These are phyloP conservation scores for Zaprionus ghesquierei DNA, from an alignment of 1,140 invertebrate genomes.

Conservation along the genomic window DNA sequence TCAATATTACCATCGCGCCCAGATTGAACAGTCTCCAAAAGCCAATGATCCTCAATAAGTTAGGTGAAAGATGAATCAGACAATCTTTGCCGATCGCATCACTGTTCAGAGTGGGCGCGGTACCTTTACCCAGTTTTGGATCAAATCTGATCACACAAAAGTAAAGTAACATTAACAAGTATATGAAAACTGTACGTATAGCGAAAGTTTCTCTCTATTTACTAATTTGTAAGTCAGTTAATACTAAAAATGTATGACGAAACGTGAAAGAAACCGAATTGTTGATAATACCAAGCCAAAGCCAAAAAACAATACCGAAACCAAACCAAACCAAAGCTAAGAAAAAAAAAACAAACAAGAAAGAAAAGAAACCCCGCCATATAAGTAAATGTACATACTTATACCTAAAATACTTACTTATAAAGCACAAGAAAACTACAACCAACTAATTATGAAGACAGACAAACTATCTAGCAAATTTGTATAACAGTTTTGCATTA, in stretches of 20 bases:
- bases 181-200: slow-evolving; percentile 32
- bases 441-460: slow-evolving; percentile 24
- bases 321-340: background rate
- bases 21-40: slow-evolving; percentile 26
- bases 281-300: slow-evolving; percentile 16
- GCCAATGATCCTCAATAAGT: background rate
- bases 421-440: slow-evolving; percentile 37
- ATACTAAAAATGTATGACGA: slow-evolving; percentile 67
- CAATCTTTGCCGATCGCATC: background rate
- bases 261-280: slow-evolving; percentile 21
- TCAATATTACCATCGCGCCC: slow-evolving; percentile 29
- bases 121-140: background rate
- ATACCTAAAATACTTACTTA: slow-evolving; percentile 33
- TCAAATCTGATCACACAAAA: slow-evolving; percentile 23
- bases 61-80: background rate
- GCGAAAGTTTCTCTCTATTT: slow-evolving; percentile 17
- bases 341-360: slow-evolving; percentile 2
- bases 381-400: slow-evolving; percentile 45
- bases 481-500: slow-evolving; percentile 37
- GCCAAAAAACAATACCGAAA: slow-evolving; percentile 1
- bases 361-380: slow-evolving; percentile 22
- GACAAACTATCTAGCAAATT: slow-evolving; percentile 46
- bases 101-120: slow-evolving; percentile 20
- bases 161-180: slow-evolving; percentile 11
- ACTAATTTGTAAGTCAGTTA: slow-evolving; percentile 64